phyloP scores from a whole-genome alignment of 2,113 vertebrate species.

The Mystacornis crossleyi region DNA sequence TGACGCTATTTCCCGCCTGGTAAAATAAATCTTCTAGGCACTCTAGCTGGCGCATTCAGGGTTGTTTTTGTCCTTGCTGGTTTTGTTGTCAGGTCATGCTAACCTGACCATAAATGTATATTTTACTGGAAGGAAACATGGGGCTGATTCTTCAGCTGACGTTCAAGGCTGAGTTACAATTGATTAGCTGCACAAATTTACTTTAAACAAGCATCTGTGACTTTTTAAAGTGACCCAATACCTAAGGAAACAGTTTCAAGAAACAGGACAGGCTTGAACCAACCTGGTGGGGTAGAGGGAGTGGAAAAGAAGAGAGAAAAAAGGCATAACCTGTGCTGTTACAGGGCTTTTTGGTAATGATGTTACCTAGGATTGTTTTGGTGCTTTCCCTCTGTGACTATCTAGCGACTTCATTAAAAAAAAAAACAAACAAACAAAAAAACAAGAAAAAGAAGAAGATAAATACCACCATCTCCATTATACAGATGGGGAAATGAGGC shows the following conservation, averaged over 20 bases:
- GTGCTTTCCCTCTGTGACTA: background rate
- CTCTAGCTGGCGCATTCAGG: background rate
- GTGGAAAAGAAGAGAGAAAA: background rate
- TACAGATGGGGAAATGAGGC: constrained; percentile 19
- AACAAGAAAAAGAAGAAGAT: background rate
- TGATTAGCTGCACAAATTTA: background rate
- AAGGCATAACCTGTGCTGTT: background rate
- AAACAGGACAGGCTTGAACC: background rate
- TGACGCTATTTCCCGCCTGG: background rate
- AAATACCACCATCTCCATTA: background rate
- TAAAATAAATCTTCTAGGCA: background rate
- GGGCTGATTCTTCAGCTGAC: background rate
- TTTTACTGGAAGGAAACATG: background rate
- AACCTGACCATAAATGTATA: constrained; percentile 22
- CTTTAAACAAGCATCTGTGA: background rate
- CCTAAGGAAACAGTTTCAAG: background rate
- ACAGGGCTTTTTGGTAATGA: background rate
- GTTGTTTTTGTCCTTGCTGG: background rate
- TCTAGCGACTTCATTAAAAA: background rate
- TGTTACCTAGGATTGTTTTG: background rate
- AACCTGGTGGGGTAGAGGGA: background rate
- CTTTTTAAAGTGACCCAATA: background rate
- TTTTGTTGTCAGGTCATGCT: constrained; percentile 41
- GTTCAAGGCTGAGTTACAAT: background rate
- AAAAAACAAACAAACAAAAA: too few relatives aligned